phyloP scores from a whole-genome alignment of 2,888 invertebrate genomes.

The Drepana falcataria region DNA sequence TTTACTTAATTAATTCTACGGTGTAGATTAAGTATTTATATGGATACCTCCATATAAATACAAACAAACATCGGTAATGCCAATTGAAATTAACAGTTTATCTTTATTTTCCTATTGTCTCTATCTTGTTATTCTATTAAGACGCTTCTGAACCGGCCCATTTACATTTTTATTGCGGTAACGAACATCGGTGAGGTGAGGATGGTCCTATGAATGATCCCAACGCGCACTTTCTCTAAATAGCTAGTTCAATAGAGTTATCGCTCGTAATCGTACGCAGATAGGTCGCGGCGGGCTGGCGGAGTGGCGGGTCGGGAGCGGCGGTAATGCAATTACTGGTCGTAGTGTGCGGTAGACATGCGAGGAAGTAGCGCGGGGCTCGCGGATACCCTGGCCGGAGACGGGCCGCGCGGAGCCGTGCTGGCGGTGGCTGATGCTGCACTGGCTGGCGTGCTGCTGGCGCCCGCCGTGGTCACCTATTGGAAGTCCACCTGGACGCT shows the following conservation, averaged over 20 bases:
- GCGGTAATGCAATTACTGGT: conserved; percentile 69
- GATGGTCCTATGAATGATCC: too few relatives aligned
- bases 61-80: too few relatives aligned
- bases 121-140: too few relatives aligned
- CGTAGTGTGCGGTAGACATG: conserved; percentile 71
- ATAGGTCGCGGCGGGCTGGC: conserved; percentile 13
- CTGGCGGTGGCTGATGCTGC: conserved; percentile 84
- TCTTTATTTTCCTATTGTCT: too few relatives aligned
- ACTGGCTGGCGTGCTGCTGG: conserved; percentile 85
- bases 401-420: conserved; percentile 66
- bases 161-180: too few relatives aligned
- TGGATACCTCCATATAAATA: too few relatives aligned
- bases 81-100: too few relatives aligned
- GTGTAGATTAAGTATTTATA: too few relatives aligned
- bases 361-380: conserved; percentile 84
- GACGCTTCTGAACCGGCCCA: too few relatives aligned
- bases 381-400: conserved; percentile 79
- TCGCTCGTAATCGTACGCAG: conserved; percentile 11
- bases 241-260: not conserved
- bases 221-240: too few relatives aligned
- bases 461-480: conserved; percentile 90
- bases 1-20: too few relatives aligned
- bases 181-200: too few relatives aligned
- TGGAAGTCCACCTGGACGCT: conserved; percentile 93
- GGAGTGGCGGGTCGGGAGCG: conserved; percentile 53